A percentile compares a stretch with the other conserved stretches of the same genome.
phyloP scores from a whole-genome alignment of 2,797 vertebrate genomes.

The Helarctos malayanus region DNA sequence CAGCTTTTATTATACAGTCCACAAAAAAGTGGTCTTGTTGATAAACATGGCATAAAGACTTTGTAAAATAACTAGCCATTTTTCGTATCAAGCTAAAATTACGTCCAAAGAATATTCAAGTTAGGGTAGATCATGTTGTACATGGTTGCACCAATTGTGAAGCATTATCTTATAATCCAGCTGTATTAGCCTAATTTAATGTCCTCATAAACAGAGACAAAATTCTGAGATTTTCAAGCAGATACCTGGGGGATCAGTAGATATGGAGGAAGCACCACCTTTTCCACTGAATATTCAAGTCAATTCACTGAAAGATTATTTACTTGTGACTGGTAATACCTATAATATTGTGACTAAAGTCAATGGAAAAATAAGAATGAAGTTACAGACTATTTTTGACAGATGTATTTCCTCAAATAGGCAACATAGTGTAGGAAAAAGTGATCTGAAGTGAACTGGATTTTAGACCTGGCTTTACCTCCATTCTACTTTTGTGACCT shows the following conservation, averaged over 20 bases:
- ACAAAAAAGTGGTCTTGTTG: slow-evolving; percentile 43
- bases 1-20: slow-evolving; percentile 46
- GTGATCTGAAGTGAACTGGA: slow-evolving; percentile 48
- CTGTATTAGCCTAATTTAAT: slow-evolving; percentile 34
- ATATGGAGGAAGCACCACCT: neutral
- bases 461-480: slow-evolving; percentile 40
- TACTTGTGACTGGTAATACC: neutral
- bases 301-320: slow-evolving; percentile 42
- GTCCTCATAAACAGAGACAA: slow-evolving; percentile 34
- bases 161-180: slow-evolving; percentile 51
- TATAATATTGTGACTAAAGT: slow-evolving; percentile 61
- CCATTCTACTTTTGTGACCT: slow-evolving; percentile 51
- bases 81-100: slow-evolving; percentile 54
- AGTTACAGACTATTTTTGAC: slow-evolving; percentile 17
- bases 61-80: slow-evolving; percentile 53
- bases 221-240: slow-evolving; percentile 48
- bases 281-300: slow-evolving; percentile 56
- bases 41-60: slow-evolving; percentile 55
- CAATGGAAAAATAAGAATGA: slow-evolving; percentile 57
- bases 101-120: slow-evolving; percentile 51
- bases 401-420: slow-evolving; percentile 50
- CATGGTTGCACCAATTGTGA: neutral
- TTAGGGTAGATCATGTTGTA: slow-evolving; percentile 12
- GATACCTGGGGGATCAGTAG: slow-evolving; percentile 56
- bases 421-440: slow-evolving; percentile 52